Percentiles rank a stretch among this genome's conserved stretches.
phyloP scores from a whole-genome alignment of 2,797 vertebrate species.

The Streptopelia turtur region DNA sequence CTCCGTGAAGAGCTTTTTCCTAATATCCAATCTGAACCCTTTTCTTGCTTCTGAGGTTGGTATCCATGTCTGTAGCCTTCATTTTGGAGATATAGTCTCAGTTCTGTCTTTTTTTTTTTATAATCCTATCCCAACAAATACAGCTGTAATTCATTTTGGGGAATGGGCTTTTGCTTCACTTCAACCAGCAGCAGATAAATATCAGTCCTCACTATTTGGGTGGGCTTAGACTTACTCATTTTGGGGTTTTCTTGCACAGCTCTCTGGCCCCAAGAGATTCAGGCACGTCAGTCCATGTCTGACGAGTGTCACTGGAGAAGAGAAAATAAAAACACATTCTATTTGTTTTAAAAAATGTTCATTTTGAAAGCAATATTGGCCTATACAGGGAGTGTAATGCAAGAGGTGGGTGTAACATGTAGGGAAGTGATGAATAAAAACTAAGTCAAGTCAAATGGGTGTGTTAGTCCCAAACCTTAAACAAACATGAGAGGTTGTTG shows the following conservation, averaged over 20 bases:
- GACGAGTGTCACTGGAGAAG: not conserved
- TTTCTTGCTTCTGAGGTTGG: not conserved
- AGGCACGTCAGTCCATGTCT: not conserved
- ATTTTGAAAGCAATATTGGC: not conserved
- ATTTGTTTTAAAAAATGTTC: not conserved
- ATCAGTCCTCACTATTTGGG: not conserved
- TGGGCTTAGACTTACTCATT: not conserved
- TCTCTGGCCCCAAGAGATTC: not conserved
- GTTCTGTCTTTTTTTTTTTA: not conserved
- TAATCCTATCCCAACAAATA: not conserved
- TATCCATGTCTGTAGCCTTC: not conserved
- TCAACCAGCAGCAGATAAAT: not conserved
- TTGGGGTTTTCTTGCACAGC: not conserved
- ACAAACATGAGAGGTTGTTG: not conserved
- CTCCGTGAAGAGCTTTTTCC: too few species aligned
- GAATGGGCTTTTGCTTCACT: not conserved
- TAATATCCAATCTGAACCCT: too few species aligned
- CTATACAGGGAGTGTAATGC: not conserved
- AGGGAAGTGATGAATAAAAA: not conserved
- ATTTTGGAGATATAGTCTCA: not conserved
- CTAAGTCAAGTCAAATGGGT: not conserved
- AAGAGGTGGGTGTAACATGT: not conserved
- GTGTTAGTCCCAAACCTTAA: not conserved
- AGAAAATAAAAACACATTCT: not conserved
- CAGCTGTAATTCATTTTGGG: not conserved